Conservation (phyloP, 2,113 vertebrate species). For the Triplophysa siluroides region DNA sequence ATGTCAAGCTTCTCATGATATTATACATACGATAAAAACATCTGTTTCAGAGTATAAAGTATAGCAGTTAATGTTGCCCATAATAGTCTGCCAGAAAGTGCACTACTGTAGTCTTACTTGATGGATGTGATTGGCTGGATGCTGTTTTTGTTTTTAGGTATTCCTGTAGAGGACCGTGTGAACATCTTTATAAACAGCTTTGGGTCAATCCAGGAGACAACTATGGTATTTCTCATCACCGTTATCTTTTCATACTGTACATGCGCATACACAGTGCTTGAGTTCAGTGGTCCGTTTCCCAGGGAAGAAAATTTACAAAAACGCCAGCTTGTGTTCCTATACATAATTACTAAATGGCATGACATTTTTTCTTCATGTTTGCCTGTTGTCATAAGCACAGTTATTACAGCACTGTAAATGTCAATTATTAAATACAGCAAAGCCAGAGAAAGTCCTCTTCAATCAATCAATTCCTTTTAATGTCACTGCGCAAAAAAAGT, state of each 20-base stretch:
- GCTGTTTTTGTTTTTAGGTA: conserved; percentile 74
- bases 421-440: background rate
- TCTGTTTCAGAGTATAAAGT: conserved; percentile 49
- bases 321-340: background rate
- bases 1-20: conserved; percentile 22
- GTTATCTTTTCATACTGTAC: background rate
- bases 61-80: background rate
- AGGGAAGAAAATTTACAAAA: background rate
- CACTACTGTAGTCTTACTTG: background rate
- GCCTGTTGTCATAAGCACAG: background rate
- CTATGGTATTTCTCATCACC: conserved; percentile 83
- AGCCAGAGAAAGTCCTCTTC: background rate
- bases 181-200: conserved; percentile 99
- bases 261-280: background rate
- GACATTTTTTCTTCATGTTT: background rate
- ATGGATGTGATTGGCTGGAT: conserved; percentile 12
- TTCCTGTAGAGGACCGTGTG: conserved; percentile 94
- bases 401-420: background rate
- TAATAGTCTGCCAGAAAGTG: conserved; percentile 16
- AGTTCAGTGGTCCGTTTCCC: background rate
- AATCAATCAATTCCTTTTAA: background rate
- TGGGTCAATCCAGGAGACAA: conserved; percentile 98
- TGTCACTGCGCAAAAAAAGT: background rate
- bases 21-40: conserved; percentile 47
- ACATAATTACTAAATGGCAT: background rate